Base-by-base conservation (phyloP, 2,888 invertebrate genomes). In the Trissolcus japonicus region DNA sequence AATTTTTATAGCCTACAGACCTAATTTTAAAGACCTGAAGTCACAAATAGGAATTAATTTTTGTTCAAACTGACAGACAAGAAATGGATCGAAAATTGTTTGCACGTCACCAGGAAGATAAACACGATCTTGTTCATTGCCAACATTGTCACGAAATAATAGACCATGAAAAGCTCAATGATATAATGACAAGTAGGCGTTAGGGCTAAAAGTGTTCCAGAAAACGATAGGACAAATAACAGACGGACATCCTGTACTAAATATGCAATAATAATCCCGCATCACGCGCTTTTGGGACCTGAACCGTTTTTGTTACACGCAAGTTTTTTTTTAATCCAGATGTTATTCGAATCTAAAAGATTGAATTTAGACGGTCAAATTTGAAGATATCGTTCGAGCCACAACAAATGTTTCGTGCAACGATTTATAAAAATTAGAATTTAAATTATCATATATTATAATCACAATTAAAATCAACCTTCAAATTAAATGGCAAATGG, bases 201-300 rank as follows among this genome's bases (percentile, higher is more conserved):
- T 76, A 50, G 79, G 81, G 81, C 83, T 80, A 80, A 77, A 81
- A 69, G 76, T 76, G 81, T 80, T 78, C 79, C 81, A 85, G 83
- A 85, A 86, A 85, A 85, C 82, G 82, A 79, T 80, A 81, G 80
- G 80, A 81, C 79, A 82, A 84, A 73, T 76, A 80, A 82, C 82
- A 80, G 82, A 83, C 81, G 82, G 82, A 87, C 81, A 85, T 87
- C 87, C 87, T 86, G 86, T 80, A 83, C 83, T 83, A 85, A 86
- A 84, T 85, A 83, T 81, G 80, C 80, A 75, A 80, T 85, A 84
- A 86, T 81, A 74, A 82, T 78, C 66, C 81, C 80, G 80, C 77
- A 85, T 86, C 85, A 86, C 85, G 86, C 83, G 77, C 79, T 72
- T 80, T 62, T 79, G 81, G 72, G 69, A 72, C 76, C 66, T 57